A percentile compares a stretch with the other conserved stretches of the same genome.
phyloP scores from a whole-genome alignment of 2,888 invertebrate species.

The Tenthredo scrophulariae region DNA sequence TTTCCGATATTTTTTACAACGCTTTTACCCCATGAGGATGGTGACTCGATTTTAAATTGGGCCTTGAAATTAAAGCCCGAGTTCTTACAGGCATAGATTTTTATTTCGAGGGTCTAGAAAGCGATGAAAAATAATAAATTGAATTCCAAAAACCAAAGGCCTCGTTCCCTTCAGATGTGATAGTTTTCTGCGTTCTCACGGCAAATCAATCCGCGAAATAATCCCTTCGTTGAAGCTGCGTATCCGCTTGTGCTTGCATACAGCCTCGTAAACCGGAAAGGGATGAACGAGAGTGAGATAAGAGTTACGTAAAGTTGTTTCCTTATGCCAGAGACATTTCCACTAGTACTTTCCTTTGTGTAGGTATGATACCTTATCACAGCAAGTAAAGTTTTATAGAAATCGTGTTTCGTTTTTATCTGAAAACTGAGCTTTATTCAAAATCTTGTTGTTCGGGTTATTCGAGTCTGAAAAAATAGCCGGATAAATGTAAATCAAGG shows the following conservation, averaged over 20 bases:
- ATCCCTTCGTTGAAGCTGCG: not conserved
- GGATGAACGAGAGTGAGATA: not conserved
- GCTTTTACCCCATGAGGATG: not conserved
- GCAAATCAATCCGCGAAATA: not conserved
- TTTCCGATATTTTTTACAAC: not conserved
- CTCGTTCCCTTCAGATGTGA: not conserved
- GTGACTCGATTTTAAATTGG: not conserved
- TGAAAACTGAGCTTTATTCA: not conserved
- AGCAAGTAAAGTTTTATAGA: not conserved
- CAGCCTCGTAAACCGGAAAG: not conserved
- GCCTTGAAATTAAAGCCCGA: not conserved
- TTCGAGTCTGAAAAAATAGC: not conserved
- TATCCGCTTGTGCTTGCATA: not conserved
- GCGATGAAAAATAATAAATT: not conserved
- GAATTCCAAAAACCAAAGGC: not conserved
- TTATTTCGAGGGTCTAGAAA: not conserved
- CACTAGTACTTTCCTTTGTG: not conserved
- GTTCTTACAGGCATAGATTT: not conserved
- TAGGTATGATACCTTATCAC: not conserved
- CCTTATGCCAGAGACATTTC: not conserved
- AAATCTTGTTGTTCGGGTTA: not conserved
- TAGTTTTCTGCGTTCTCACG: not conserved
- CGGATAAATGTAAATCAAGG: not conserved
- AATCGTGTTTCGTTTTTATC: not conserved
- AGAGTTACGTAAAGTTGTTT: slow-evolving; percentile 1